Percentiles rank a stretch among this genome's conserved stretches.
Evolutionary conservation across 1,140 invertebrate genomes (phyloP).

Genomic region (Temnothorax longispinosus): DNA sequence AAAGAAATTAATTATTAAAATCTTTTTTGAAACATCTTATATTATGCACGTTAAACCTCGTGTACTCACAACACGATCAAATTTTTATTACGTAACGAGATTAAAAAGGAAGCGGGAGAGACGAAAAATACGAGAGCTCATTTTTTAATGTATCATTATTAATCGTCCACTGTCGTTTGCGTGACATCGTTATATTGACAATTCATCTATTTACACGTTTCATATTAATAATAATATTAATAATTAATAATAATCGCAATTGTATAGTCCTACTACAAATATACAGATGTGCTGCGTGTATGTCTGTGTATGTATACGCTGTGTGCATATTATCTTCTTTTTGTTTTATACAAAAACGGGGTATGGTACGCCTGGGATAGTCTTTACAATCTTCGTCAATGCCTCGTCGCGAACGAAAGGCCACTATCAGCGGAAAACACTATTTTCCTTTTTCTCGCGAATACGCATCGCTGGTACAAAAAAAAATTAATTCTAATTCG

Average conservation of each 20-base stretch:
- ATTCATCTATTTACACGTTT: constrained; percentile 85
- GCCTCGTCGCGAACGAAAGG: constrained; percentile 67
- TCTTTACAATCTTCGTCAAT: constrained; percentile 77
- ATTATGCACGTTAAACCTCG: background rate
- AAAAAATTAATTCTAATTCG: constrained; percentile 13
- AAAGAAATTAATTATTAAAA: background rate
- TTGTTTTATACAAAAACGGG: constrained; percentile 78
- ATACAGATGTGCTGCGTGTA: constrained; percentile 81
- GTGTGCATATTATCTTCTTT: constrained; percentile 58
- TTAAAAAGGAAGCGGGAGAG: background rate
- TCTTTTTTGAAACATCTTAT: background rate
- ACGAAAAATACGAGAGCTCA: background rate
- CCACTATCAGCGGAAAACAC: constrained; percentile 39
- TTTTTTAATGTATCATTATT: constrained; percentile 83
- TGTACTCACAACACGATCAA: background rate
- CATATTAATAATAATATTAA: constrained; percentile 79
- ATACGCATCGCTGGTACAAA: background rate
- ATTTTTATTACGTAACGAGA: background rate
- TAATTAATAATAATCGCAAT: constrained; percentile 81
- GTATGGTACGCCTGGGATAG: constrained; percentile 68
- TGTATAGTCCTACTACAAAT: constrained; percentile 84
- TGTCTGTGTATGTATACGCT: constrained; percentile 60
- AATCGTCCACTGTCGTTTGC: constrained; percentile 82
- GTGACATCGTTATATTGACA: constrained; percentile 84
- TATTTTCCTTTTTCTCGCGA: constrained; percentile 13